Evolutionary conservation across 2,888 invertebrate genomes (phyloP), one percentile per base, ranked within the genome.

Genomic region (Melitaea athalia): DNA sequence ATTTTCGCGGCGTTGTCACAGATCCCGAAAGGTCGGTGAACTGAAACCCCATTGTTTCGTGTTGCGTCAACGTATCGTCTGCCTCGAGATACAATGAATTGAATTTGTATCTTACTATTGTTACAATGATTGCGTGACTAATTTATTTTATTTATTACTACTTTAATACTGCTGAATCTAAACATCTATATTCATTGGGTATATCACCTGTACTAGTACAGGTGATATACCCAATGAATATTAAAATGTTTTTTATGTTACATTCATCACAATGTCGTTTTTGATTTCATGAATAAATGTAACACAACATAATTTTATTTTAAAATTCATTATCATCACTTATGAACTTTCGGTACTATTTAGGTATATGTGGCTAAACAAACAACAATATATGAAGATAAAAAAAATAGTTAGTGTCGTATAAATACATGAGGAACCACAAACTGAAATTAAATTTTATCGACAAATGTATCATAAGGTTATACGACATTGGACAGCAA

Each of bases 51-150:
- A 91, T 92, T 92, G 92, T 92, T 86, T 87, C 81, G 84, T 80
- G 84, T 92, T 92, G 91, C 92, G 88, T 89, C 89, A 92, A 84
- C 86, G 83, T 82, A 88, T 85, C 89, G 84, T 90, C 91, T 91
- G 89, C 89, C 84, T 85, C 81, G 79, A 79, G 80, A 81, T 84
- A 85, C 82, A 82, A 83, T 87, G 84, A 88, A 87, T 89, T 86
- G 81, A 89, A 89, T 89, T 87, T 86, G 85, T 87, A 86, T 81
- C 81, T 81, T 77, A 86, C 85, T 86, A 86, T 89, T 87, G 84
- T 84, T 83, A 79, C 80, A 82, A 78, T 81, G 84, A 85, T 85
- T 87, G 84, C 83, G 81, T 85, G 83, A 83, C 82, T 85, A 80
- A 83, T 88, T 82, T 82, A 83, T 80, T 76, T 83, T 81, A 84